Evolutionary conservation across 2,888 invertebrate genomes (phyloP), one percentile per base, ranked within the genome.

Genomic region (Sisyra nigra): DNA sequence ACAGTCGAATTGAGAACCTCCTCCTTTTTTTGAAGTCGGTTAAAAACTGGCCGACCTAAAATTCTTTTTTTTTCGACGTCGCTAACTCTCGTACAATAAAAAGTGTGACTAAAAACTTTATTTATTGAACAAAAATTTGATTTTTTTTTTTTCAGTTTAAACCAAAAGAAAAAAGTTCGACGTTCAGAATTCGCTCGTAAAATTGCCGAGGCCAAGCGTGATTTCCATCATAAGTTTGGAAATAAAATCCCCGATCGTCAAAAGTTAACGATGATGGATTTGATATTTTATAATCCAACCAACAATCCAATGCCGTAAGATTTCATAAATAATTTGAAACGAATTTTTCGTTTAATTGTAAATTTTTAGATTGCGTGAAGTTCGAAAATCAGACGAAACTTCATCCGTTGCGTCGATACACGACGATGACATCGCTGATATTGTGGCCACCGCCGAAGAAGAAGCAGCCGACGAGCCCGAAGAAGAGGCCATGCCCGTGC

Each of bases 211-310:
- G 70, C 74, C 14, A 61, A 68, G 48, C 62, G 66, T 38, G 70
- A 72, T 46, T 71, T 72, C 53, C 52, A 61, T 6, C 52, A 62
- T 19, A 70, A 68, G 50, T 69, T 70, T 53, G 66, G 65, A 40
- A 58, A 66, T 34, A 63, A 62, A 46, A 56, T 59, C 44, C 74
- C 74, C 1, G 78, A 79, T 50, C 76, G 79, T 44, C 70, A 74
- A 1, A 67, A 68, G 48, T 71, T 93, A 50, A 91, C 84, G 37
- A 92, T 94, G 89, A 81, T 84, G 51, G 92, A 93, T 63, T 72
- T 92, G 42, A 88, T 93, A 54, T 88, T 82, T 64, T 92, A 87
- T 63, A 93, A 93, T 65, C 92, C 92, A 3, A 60, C 67, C 2
- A 69, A 72, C 9, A 84, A 83, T 62, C 84, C 84, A 3, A 82